Evolutionary conservation across 2,113 vertebrate genomes (phyloP).

Genomic region (Lasiurus borealis): DNA sequence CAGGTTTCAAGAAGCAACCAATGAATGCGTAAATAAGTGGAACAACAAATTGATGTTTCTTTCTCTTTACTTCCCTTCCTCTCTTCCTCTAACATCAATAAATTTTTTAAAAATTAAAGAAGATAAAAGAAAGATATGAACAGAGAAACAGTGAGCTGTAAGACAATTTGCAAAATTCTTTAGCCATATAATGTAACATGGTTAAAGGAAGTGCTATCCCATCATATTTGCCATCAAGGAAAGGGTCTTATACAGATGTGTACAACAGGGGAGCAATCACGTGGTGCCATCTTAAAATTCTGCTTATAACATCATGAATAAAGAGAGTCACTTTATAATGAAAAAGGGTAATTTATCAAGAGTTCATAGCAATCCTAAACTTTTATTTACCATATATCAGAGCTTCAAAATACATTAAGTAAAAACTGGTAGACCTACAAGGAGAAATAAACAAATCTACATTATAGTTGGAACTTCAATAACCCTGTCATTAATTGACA

Average conservation of each 20-base stretch:
- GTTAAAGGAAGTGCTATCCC: neutral
- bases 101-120: neutral
- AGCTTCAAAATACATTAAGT: conserved; percentile 13
- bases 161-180: neutral
- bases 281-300: neutral
- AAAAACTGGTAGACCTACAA: neutral
- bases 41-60: no score
- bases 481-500: neutral
- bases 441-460: conserved; percentile 29
- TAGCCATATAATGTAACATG: neutral
- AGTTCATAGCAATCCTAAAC: neutral
- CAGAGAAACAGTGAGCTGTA: neutral
- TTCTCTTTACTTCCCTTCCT: no score
- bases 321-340: conserved; percentile 1
- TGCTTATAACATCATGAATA: neutral
- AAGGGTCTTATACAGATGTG: neutral
- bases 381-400: neutral
- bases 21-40: no score
- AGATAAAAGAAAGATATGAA: neutral
- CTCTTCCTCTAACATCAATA: no score
- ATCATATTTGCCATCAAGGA: neutral
- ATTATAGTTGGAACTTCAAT: neutral
- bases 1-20: no score
- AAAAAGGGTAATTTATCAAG: neutral
- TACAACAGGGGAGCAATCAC: neutral